Percentiles rank a stretch among this genome's conserved stretches.
Evolutionary conservation across 2,113 vertebrate genomes (phyloP).

Genomic region (Camarhynchus parvulus): DNA sequence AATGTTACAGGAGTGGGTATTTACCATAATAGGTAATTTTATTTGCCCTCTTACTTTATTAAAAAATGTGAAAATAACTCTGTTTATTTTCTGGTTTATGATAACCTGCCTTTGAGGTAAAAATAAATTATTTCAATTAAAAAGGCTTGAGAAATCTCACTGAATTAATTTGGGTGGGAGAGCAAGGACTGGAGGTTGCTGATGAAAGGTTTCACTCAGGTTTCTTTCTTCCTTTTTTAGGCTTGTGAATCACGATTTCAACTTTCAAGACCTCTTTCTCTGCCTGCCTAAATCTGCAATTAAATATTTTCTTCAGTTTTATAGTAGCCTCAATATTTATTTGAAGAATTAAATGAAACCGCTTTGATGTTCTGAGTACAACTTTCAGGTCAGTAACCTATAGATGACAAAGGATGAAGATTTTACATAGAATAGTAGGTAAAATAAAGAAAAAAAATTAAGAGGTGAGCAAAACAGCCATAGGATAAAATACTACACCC

Average conservation of each 20-base stretch:
- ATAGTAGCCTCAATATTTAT: not conserved
- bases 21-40: not conserved
- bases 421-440: not conserved
- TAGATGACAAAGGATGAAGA: not conserved
- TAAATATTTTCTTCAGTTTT: not conserved
- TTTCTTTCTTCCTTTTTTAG: conserved; percentile 22
- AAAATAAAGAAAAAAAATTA: not conserved
- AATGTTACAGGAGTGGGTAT: not conserved
- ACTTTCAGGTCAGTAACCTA: not conserved
- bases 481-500: not conserved
- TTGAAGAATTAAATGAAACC: not conserved
- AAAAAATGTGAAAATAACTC: not conserved
- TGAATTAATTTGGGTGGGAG: conserved; percentile 41
- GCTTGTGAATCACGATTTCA: conserved; percentile 29
- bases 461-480: not conserved
- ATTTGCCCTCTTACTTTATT: not conserved
- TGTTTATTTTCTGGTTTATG: not conserved
- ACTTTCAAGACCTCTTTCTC: conserved; percentile 8
- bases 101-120: not conserved
- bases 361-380: not conserved
- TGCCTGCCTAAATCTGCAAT: not conserved
- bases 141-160: not conserved
- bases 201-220: conserved; percentile 12
- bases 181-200: conserved; percentile 47
- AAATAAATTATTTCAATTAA: not conserved